Evolutionary conservation across 2,888 invertebrate species (phyloP), one percentile per base, ranked within the genome.

Genomic region (Sarcophaga variegata): DNA sequence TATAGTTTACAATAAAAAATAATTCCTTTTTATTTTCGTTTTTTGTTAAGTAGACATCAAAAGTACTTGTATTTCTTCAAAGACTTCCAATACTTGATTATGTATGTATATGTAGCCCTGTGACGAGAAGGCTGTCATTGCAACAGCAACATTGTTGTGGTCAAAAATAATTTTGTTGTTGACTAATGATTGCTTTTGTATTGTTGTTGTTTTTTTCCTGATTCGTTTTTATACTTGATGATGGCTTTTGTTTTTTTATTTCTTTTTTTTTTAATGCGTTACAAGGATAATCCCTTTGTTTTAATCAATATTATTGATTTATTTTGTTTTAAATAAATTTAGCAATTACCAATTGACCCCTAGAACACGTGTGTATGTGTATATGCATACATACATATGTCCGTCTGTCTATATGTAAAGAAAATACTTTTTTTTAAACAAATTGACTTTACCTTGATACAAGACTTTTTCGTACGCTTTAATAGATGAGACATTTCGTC

Each of bases 381-480:
- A 59, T 54, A 54, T 14, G 17, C 54, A 14, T 54, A 54, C 54
- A 54, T 49, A 49, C 11, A 11, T 49, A 49, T 17, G 17, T 17
- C 12, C 54, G 17, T 54, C 12, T 12, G 14, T 49, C 1, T 14
- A 14, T 49, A 49, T 37, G 6, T 37, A 37, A 37, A 37, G 37
- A 37, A 37, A 54, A 54, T 17, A 4, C 17, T 54, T 14, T 54
- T 17, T 17, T 3, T 54, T 54, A 4, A 54, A 1, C 5, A 14
- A 54, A 11, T 12, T 17, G 20, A 54, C 11, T 91, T 93, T 90
- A 93, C 93, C 92, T 93, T 93, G 83, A 92, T 90, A 88, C 93
- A 93, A 88, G 93, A 93, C 86, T 93, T 93, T 88, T 93, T 93
- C 84, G 93, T 93, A 90, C 93, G 92, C 89, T 91, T 92, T 66